Evolutionary conservation across 2,797 vertebrate genomes (phyloP), one percentile per base, ranked within the genome.

Genomic region (Oophaga sylvatica): DNA sequence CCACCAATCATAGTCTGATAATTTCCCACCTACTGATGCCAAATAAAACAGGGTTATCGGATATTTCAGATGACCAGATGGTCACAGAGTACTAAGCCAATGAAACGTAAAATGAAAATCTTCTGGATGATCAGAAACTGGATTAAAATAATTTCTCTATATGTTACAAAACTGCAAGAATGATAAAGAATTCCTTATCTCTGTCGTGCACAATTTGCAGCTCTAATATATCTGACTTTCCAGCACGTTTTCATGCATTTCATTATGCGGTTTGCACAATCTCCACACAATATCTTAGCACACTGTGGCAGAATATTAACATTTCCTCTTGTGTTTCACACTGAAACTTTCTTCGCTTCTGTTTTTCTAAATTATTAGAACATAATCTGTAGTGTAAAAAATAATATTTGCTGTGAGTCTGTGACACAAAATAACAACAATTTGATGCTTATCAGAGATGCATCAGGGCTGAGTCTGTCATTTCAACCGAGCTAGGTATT

Each of bases 281-380:
- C 73, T 65, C 59, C 57, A 63, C 71, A 53, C 31, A 15, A 76
- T 63, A 85, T 85, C 83, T 85, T 48, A 65, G 63, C 73, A 77
- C 10, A 67, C 59, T 35, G 73, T n/a, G 73, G 70, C 57, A 63
- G 17, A 76, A 63, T 20, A 65, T 4, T 53, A 48, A 65, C 73
- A 65, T 67, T 77, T 85, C 83, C 83, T 85, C 73, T 85, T 31
- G 12, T 60, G 59, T 84, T 62, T 76, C 83, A 77, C 29, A 85
- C 7, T 63, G 83, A 85, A 85, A 77, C 73, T 10, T 60, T 41
- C 29, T n/a, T 41, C 12, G 59, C 73, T 85, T 85, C 83, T 60
- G n/a, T 65, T 77, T 85, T 71, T 68, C 16, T 26, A 31, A 19
- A 19, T 79, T 68, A 82, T 68, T 62, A 76, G 20, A 75, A 84